Conservation (phyloP, 2,888 invertebrate genomes). For the Drosophila buzzatii region DNA sequence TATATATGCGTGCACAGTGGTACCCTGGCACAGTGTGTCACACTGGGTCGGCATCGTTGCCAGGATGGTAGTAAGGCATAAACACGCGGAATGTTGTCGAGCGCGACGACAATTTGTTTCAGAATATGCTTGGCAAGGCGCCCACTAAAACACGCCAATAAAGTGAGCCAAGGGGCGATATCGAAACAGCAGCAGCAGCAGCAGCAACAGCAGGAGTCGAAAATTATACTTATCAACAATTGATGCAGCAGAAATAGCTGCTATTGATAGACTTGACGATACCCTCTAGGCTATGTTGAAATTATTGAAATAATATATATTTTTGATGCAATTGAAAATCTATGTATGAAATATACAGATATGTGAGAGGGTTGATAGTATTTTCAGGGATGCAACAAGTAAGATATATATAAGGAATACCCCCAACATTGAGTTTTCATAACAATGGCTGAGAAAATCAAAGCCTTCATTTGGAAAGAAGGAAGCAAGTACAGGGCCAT, state of each 20-base stretch:
- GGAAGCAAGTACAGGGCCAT: neutral
- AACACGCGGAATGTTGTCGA: conserved; percentile 82
- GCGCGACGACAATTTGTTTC: conserved; percentile 84
- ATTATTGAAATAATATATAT: neutral
- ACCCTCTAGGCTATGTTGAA: neutral
- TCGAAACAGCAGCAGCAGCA: conserved; percentile 19
- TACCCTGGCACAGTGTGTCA: conserved; percentile 67
- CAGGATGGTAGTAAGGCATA: conserved; percentile 66
- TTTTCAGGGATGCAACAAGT: no score
- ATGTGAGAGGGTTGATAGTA: neutral
- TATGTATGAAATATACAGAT: neutral
- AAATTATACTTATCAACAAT: conserved; percentile 32
- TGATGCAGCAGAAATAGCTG: conserved; percentile 26
- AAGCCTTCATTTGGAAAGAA: neutral
- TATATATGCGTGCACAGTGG: conserved; percentile 49
- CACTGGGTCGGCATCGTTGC: conserved; percentile 54
- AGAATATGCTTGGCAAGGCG: conserved; percentile 81
- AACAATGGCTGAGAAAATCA: neutral
- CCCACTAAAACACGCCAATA: conserved; percentile 80
- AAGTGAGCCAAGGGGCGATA: conserved; percentile 53
- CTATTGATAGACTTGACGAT: neutral
- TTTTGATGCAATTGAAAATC: neutral
- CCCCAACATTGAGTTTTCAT: no score
- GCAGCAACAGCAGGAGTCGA: conserved; percentile 22
- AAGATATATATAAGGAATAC: no score